Base-by-base conservation (phyloP, 2,113 vertebrate species). In the Rhegmatorhina hoffmannsi region DNA sequence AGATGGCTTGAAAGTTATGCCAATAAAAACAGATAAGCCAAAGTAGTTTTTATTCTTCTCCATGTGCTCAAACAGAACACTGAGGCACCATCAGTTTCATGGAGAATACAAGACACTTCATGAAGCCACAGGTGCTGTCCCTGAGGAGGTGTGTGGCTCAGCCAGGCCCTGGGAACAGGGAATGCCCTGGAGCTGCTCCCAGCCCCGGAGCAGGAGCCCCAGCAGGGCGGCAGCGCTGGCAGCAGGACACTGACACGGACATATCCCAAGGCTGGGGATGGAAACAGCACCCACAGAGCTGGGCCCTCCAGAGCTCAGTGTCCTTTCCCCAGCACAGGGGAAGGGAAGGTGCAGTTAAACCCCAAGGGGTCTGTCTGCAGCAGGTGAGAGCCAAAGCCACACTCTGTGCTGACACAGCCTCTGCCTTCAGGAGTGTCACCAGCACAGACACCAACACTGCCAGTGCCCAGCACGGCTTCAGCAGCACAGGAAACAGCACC, bases 151-250 rank as follows among this genome's bases (percentile, higher is more conserved):
- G 43, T 4, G 21, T 0, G 2, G 49, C 63, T 47, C 21, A 40
- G 69, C 8, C 63, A 60, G 64, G 50, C 73, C 55, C 20, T 7
- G n/a, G 40, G 15, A 56, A 11, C 31, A 0, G 4, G 0, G 0
- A 46, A 24, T 0, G 5, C 70, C 52, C 10, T 2, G 0, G 28
- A 53, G 50, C 64, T 17, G 55, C 29, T 26, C 31, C 11, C 3
- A 4, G 46, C 33, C n/a, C 56, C 12, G 29, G 10, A 49, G 53
- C 44, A 63, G 43, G 5, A 52, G 7, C 14, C 17, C 9, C 7
- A 16, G 76, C 80, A 28, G 36, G 58, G 26, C 84, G 70, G 63
- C 73, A 49, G 9, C n/a, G 36, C 76, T 1, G 3, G 72, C 63
- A 44, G n/a, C n/a, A n/a, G n/a, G n/a, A n/a, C n/a, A n/a, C n/a